Evolutionary conservation across 2,888 invertebrate genomes (phyloP).

Genomic region (Diaphora mendica): DNA sequence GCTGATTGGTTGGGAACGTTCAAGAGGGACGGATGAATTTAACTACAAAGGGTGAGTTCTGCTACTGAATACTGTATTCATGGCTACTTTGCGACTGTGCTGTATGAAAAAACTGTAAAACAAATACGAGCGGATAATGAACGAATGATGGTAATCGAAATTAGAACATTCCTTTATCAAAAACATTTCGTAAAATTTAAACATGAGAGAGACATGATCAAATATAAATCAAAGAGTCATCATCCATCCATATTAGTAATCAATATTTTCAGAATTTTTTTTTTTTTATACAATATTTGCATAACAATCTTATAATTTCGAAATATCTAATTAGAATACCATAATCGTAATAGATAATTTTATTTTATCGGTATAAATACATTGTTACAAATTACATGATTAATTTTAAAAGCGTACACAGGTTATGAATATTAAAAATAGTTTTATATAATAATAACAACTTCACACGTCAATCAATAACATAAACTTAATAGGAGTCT

Average conservation of each 20-base stretch:
- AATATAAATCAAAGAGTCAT: background rate
- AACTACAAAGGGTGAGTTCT: constrained; percentile 81
- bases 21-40: constrained; percentile 85
- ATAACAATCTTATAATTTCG: no score
- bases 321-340: no score
- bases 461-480: background rate
- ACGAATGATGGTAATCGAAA: background rate
- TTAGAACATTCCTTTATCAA: background rate
- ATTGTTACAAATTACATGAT: no score
- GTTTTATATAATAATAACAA: no score
- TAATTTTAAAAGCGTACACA: no score
- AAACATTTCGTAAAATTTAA: background rate
- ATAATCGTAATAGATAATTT: no score
- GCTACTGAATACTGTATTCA: constrained; percentile 25
- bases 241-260: background rate
- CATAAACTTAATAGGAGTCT: background rate
- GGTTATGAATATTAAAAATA: no score
- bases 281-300: no score
- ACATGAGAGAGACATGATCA: background rate
- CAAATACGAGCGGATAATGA: background rate
- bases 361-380: no score
- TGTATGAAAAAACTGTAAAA: constrained; percentile 8
- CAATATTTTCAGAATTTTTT: no score
- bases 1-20: constrained; percentile 77
- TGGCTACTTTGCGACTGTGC: constrained; percentile 27